phyloP scores from a whole-genome alignment of 30 jellyfish, hydroid and myxozoan genomes.

The Chrysaora quinquecirrha region DNA sequence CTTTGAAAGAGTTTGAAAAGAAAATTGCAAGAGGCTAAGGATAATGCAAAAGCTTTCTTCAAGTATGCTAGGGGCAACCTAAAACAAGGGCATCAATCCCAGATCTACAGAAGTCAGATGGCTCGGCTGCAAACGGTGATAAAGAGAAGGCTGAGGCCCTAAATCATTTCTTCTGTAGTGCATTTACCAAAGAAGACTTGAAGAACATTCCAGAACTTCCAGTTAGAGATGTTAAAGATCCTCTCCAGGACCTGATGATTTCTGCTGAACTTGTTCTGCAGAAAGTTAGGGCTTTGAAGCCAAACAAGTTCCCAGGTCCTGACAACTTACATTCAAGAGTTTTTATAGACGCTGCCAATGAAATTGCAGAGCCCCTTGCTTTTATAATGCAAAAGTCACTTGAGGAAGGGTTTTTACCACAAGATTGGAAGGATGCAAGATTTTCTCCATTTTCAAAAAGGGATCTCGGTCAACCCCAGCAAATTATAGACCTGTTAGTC shows the following conservation, averaged over 20 bases:
- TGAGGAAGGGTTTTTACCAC: conserved; percentile 39
- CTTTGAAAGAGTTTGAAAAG: conserved; percentile 36
- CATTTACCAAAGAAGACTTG: conserved; percentile 32
- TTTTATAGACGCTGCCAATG: conserved; percentile 20
- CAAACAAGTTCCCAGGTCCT: conserved; percentile 34
- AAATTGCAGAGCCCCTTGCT: conserved; percentile 40
- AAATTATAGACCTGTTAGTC: conserved; percentile 43
- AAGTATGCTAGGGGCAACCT: conserved; percentile 27
- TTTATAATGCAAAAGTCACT: conserved; percentile 22
- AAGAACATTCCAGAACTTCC: conserved; percentile 20
- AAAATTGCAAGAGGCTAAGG: conserved; percentile 23
- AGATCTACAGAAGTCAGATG: conserved; percentile 32
- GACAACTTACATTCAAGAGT: conserved; percentile 27
- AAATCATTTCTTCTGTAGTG: conserved; percentile 10
- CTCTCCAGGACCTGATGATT: conserved; percentile 7
- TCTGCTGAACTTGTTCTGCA: conserved; percentile 19
- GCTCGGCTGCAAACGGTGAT: background rate
- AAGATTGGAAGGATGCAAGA: conserved; percentile 31
- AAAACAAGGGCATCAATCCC: conserved; percentile 23
- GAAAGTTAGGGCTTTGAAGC: conserved; percentile 12
- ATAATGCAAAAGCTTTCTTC: conserved; percentile 46
- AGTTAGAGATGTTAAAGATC: conserved; percentile 1
- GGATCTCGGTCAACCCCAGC: conserved; percentile 17
- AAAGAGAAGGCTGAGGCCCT: conserved; percentile 34
- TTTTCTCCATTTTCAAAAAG: conserved; percentile 32